Evolutionary conservation across 1,140 invertebrate genomes (phyloP).

Genomic region (Cherax destructor): DNA sequence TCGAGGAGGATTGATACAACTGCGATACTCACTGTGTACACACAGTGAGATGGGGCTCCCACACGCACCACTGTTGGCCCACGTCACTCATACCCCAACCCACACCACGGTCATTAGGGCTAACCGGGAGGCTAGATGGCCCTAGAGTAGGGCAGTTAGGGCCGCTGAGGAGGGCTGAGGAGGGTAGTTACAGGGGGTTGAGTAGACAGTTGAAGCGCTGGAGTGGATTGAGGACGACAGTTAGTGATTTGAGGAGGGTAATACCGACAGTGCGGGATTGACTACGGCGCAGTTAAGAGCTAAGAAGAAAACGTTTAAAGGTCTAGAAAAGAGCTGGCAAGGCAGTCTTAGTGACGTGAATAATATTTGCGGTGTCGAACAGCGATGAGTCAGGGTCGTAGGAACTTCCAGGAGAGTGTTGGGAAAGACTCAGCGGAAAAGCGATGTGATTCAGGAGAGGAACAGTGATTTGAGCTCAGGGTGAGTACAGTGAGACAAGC

Average conservation of each 20-base stretch:
- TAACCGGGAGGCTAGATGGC: neutral
- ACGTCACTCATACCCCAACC: slow-evolving; percentile 41
- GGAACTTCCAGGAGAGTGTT: too few species aligned
- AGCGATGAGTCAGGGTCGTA: too few species aligned
- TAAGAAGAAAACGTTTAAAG: too few species aligned
- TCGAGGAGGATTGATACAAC: slow-evolving; percentile 53
- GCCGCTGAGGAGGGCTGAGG: slow-evolving; percentile 10
- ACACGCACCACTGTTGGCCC: slow-evolving; percentile 52
- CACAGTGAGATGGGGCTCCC: slow-evolving; percentile 4
- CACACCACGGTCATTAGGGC: slow-evolving; percentile 38
- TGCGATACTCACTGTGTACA: slow-evolving; percentile 48
- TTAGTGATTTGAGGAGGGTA: neutral
- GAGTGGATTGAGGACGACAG: neutral
- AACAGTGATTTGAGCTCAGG: too few species aligned
- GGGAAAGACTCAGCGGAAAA: too few species aligned
- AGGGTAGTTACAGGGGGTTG: neutral
- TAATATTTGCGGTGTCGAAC: too few species aligned
- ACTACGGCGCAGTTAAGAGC: neutral
- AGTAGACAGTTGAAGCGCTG: slow-evolving; percentile 18
- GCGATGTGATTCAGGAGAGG: too few species aligned
- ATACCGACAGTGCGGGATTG: neutral
- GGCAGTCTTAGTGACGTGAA: neutral
- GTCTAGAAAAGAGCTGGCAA: too few species aligned
- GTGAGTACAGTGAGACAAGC: too few species aligned
- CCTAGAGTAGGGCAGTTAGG: slow-evolving; percentile 3